phyloP scores from a whole-genome alignment of 2,797 vertebrate genomes.

The Huso huso region DNA sequence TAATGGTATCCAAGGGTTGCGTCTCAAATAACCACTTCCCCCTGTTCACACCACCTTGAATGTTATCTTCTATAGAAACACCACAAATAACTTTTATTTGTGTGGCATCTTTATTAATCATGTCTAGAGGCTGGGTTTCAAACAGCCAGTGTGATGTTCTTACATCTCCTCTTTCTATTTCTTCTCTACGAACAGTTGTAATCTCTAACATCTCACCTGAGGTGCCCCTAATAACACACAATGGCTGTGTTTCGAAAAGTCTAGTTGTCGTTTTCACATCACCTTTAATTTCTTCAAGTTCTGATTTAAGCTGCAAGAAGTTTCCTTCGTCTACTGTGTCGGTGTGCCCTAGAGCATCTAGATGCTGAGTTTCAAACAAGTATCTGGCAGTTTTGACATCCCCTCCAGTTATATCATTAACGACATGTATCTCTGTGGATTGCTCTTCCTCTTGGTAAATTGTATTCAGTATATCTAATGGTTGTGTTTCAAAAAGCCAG shows the following conservation, averaged over 20 bases:
- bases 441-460: constrained; percentile 59
- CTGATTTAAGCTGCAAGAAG: constrained; percentile 66
- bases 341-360: constrained; percentile 65
- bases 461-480: constrained; percentile 70
- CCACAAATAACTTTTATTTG: constrained; percentile 68
- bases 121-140: constrained; percentile 70
- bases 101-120: constrained; percentile 52
- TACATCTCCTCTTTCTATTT: constrained; percentile 68
- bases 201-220: constrained; percentile 75
- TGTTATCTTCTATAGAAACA: constrained; percentile 74
- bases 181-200: constrained; percentile 72
- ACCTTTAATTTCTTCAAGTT: constrained; percentile 73
- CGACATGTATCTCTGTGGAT: constrained; percentile 45
- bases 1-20: constrained; percentile 69
- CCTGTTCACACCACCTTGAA: constrained; percentile 58
- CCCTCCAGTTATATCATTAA: constrained; percentile 63
- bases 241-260: constrained; percentile 75
- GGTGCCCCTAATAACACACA: constrained; percentile 75
- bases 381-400: constrained; percentile 73
- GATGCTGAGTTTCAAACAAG: constrained; percentile 74
- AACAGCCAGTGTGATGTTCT: constrained; percentile 75
- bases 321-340: constrained; percentile 71
- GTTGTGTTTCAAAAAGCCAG: constrained; percentile 77
- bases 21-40: constrained; percentile 82
- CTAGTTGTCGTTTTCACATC: constrained; percentile 72